Evolutionary conservation across 2,797 vertebrate species (phyloP).

Genomic region (Leucoraja ocellata): DNA sequence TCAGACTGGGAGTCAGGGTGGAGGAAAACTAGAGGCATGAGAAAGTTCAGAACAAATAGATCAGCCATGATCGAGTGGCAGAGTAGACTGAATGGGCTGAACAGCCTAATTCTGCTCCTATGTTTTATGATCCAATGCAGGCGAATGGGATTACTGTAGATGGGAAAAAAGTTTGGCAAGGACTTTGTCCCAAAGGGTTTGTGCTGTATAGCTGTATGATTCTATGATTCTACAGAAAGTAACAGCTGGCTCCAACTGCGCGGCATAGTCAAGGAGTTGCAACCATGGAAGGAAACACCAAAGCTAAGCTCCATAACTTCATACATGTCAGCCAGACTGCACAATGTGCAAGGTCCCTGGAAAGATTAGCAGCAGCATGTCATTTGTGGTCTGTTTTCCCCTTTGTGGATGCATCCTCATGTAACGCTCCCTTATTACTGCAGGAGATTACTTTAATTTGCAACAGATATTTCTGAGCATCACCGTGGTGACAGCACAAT

Average conservation of each 20-base stretch:
- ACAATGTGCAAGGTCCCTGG: not conserved
- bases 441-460: not conserved
- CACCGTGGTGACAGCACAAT: not conserved
- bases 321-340: not conserved
- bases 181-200: not conserved
- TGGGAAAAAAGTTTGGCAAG: not conserved
- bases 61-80: too few relatives aligned
- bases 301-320: not conserved
- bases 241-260: not conserved
- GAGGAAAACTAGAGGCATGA: too few relatives aligned
- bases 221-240: not conserved
- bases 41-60: too few relatives aligned
- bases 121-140: too few relatives aligned
- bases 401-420: not conserved
- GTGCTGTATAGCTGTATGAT: not conserved
- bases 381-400: not conserved
- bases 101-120: too few relatives aligned
- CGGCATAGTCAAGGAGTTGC: not conserved
- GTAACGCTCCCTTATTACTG: not conserved
- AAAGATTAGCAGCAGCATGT: not conserved
- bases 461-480: not conserved
- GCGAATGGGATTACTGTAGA: too few relatives aligned
- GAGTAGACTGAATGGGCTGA: too few relatives aligned
- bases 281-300: not conserved
- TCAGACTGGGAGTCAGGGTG: too few relatives aligned